Base-by-base conservation (phyloP, 2,113 vertebrate genomes). In the Seriola quinqueradiata region DNA sequence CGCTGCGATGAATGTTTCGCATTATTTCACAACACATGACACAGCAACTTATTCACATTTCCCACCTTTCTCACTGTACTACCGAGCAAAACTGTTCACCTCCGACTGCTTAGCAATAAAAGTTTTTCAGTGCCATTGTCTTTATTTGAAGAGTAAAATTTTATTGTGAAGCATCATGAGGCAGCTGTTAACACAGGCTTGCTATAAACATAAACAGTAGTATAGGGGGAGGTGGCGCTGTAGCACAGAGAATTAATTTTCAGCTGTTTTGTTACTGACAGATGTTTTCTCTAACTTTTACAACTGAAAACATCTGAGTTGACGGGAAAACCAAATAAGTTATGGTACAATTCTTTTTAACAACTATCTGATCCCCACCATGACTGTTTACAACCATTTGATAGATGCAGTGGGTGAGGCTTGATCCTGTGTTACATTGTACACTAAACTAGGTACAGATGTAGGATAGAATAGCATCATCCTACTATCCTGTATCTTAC, bases 141-240 rank as follows among this genome's bases (percentile, higher is more conserved):
- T 87, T 84, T 80, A 89, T 82, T 82, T 71, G 70, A 68, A 46
- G 68, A 74, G 69, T 87, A 83, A 83, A 77, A 52, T 82, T 72
- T 87, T 80, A 87, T 76, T 16, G 44, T 44, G 1, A 11, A 58
- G 63, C 67, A 85, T 84, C 75, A 89, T 40, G 63, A 76, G 68
- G 68, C 52, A 66, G 75, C 85, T 80, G 72, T 79, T 82, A 84
- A 80, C 75, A 64, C 76, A 54, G 42, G 40, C 40, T 63, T 16
- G 44, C 44, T 66, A 48, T 70, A 78, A 78, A 81, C 64, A 78
- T 81, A 36, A 70, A 57, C 58, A 66, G 5, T 63, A 34, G 50
- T 42, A 25, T 42, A 48, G 16, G 5, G 19, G 16, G 46, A 21
- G 3, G 25, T 50, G 59, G 21, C 61, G 40, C 10, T 23, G 44